Conservation (phyloP, 2,888 invertebrate genomes). For the Eupithecia abbreviata region DNA sequence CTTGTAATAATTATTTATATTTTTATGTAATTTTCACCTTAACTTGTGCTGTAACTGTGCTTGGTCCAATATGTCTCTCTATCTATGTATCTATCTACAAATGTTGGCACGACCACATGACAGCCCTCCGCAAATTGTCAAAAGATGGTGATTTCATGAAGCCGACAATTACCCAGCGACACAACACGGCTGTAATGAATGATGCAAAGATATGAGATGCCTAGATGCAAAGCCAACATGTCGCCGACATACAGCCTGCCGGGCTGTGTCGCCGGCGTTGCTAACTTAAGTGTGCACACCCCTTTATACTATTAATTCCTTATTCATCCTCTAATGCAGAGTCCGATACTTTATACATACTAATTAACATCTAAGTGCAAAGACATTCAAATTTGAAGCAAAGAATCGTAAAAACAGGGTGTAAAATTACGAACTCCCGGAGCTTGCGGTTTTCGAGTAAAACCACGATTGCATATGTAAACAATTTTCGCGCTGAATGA, state of each 20-base stretch:
- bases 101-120: too few species aligned
- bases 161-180: too few species aligned
- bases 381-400: slow-evolving; percentile 5
- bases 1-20: too few species aligned
- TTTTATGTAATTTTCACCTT: too few species aligned
- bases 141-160: too few species aligned
- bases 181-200: too few species aligned
- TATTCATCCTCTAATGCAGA: background rate
- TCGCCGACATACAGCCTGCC: background rate
- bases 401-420: slow-evolving; percentile 3
- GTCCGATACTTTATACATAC: background rate
- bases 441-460: slow-evolving; percentile 15
- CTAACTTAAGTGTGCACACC: background rate
- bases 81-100: too few species aligned
- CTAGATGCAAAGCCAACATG: background rate
- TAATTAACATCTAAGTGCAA: background rate
- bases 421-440: slow-evolving; percentile 9
- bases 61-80: too few species aligned
- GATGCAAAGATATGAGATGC: too few species aligned
- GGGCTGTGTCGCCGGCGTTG: background rate
- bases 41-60: too few species aligned
- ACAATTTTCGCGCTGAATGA: slow-evolving; percentile 41
- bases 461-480: slow-evolving; percentile 39
- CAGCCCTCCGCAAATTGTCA: too few species aligned
- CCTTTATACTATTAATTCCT: background rate